These are phyloP conservation scores for Uromys caudimaculatus DNA, from an alignment of 2,797 vertebrate species.

Conservation along the genomic window DNA sequence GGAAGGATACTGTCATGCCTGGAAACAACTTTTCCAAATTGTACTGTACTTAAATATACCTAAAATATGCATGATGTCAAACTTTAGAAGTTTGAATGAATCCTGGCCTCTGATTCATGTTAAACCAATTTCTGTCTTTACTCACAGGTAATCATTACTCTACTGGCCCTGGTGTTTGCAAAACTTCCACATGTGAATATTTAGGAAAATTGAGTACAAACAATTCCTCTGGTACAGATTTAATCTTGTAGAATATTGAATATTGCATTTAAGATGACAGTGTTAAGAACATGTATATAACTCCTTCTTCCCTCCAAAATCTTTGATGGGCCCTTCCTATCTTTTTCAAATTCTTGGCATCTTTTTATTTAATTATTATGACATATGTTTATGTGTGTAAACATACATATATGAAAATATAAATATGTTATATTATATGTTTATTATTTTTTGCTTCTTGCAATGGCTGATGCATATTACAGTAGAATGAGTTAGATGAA, in stretches of 20 bases:
- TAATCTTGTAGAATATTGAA: background rate
- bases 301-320: background rate
- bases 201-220: background rate
- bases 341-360: background rate
- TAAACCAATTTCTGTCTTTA: background rate
- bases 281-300: background rate
- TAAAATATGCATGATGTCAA: background rate
- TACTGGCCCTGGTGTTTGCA: background rate
- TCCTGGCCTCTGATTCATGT: background rate
- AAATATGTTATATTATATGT: background rate
- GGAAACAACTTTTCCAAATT: background rate
- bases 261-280: background rate
- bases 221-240: background rate
- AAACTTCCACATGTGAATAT: background rate
- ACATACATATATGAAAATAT: background rate
- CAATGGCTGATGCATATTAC: background rate
- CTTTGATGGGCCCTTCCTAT: background rate
- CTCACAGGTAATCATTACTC: background rate
- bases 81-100: background rate
- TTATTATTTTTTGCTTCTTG: background rate
- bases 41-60: background rate
- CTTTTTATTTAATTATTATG: background rate
- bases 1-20: accelerated
- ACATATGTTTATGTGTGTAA: no score
- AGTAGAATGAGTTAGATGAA: background rate